Percentiles rank a stretch among this genome's conserved stretches.
phyloP scores from a whole-genome alignment of 2,797 vertebrate genomes.

The Alcedo quadribrachys region DNA sequence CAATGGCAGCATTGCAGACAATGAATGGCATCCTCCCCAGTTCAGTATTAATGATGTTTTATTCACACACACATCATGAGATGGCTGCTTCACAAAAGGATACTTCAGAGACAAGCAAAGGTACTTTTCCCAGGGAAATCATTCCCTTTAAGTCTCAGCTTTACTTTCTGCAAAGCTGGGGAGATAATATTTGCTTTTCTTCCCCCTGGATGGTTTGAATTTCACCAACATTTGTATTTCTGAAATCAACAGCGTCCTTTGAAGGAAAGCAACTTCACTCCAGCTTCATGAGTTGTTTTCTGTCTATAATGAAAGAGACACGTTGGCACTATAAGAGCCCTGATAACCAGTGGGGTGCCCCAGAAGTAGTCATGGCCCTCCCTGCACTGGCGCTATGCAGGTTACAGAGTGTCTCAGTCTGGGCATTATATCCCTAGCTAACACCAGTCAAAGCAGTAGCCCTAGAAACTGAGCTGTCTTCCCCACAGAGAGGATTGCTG shows the following conservation, averaged over 20 bases:
- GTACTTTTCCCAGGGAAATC: not conserved
- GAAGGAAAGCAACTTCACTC: not conserved
- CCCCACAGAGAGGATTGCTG: not conserved
- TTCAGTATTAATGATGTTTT: not conserved
- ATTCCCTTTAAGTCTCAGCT: not conserved
- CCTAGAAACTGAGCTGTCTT: not conserved
- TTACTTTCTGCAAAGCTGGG: not conserved
- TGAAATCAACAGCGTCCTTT: not conserved
- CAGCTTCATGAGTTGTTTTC: not conserved
- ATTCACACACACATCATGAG: not conserved
- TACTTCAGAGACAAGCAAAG: not conserved
- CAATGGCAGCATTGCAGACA: not conserved
- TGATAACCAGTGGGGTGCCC: accelerated
- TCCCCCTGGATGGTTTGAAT: not conserved
- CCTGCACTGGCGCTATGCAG: too few species aligned
- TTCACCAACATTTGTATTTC: not conserved
- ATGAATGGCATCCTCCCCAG: not conserved
- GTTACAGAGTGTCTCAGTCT: not conserved
- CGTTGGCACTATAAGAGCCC: accelerated
- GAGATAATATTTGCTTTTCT: not conserved
- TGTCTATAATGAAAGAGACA: not conserved
- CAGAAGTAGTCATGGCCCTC: accelerated
- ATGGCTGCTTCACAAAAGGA: not conserved
- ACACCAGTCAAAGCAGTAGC: not conserved
- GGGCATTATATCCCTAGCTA: accelerated